Conservation (phyloP, 1,140 invertebrate genomes). For the Holotrichia oblita region DNA sequence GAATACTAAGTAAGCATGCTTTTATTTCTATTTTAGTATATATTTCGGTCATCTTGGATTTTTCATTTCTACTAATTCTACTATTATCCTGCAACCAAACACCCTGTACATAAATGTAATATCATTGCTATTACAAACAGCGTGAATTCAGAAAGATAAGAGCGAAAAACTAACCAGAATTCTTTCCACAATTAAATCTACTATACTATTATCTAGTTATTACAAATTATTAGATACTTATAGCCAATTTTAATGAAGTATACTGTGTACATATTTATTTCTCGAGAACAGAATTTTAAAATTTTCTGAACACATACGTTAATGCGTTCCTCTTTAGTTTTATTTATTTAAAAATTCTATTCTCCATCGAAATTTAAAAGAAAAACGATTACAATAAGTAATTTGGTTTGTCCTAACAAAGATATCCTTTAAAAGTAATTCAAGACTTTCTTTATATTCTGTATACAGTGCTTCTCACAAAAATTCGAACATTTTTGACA, state of each 20-base stretch:
- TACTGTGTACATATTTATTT: conserved; percentile 6
- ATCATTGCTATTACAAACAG: background rate
- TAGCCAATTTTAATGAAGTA: conserved; percentile 11
- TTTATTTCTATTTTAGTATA: too few relatives aligned
- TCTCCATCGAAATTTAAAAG: too few relatives aligned
- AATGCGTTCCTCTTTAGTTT: too few relatives aligned
- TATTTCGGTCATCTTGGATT: background rate
- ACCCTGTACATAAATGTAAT: conserved; percentile 16
- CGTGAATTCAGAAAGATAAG: background rate
- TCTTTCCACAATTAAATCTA: conserved; percentile 12
- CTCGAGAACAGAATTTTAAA: background rate
- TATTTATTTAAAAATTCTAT: too few relatives aligned
- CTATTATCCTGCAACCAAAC: conserved; percentile 10
- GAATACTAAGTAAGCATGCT: background rate
- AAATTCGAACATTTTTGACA: too few relatives aligned
- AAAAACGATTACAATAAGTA: too few relatives aligned
- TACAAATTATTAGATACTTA: conserved; percentile 1
- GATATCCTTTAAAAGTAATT: too few relatives aligned
- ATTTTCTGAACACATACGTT: too few relatives aligned
- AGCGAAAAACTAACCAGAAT: background rate
- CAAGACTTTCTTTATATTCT: too few relatives aligned
- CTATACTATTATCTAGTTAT: background rate
- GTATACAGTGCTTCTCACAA: too few relatives aligned
- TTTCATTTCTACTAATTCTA: conserved; percentile 13
- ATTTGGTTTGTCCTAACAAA: too few relatives aligned